Percentiles rank a stretch among this genome's conserved stretches.
phyloP scores from a whole-genome alignment of 1,140 invertebrate genomes.

The Thereuonema tuberculata region DNA sequence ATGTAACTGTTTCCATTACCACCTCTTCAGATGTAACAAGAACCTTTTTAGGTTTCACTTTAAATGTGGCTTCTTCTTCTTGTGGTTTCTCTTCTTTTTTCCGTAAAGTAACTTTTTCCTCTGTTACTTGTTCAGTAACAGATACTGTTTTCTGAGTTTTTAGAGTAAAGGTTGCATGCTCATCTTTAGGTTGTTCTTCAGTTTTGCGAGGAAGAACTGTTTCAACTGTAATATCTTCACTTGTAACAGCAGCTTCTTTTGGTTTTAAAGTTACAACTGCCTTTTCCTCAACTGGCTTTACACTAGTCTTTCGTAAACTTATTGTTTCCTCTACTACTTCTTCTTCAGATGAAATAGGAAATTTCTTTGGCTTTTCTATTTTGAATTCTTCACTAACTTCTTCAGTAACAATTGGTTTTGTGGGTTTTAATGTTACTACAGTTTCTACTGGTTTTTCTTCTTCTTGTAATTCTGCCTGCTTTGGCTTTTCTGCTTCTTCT shows the following conservation, averaged over 20 bases:
- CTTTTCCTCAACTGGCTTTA: conserved; percentile 31
- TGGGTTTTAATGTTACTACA: conserved; percentile 31
- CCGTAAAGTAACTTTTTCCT: conserved; percentile 15
- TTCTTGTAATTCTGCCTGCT: conserved; percentile 31
- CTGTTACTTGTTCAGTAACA: too few species aligned
- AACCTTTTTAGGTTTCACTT: conserved; percentile 36
- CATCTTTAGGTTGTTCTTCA: not conserved
- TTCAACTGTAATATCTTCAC: not conserved
- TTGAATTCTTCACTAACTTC: conserved; percentile 19
- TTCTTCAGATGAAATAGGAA: too few species aligned
- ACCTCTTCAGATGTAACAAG: conserved; percentile 25
- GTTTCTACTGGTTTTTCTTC: conserved; percentile 19
- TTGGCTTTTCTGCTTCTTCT: conserved; percentile 9
- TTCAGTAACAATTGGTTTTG: conserved; percentile 24
- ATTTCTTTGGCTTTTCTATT: conserved; percentile 19
- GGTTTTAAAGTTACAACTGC: not conserved
- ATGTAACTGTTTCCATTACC: conserved; percentile 14
- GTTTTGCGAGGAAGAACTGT: not conserved
- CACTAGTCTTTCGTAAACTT: conserved; percentile 20
- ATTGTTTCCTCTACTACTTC: conserved; percentile 19
- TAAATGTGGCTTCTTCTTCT: conserved; percentile 3
- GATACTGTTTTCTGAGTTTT: conserved; percentile 7
- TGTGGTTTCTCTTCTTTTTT: conserved; percentile 5
- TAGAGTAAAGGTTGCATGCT: not conserved
- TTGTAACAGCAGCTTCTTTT: conserved; percentile 10